Base-by-base conservation (phyloP, 2,888 invertebrate genomes). In the Acrobasis repandana region DNA sequence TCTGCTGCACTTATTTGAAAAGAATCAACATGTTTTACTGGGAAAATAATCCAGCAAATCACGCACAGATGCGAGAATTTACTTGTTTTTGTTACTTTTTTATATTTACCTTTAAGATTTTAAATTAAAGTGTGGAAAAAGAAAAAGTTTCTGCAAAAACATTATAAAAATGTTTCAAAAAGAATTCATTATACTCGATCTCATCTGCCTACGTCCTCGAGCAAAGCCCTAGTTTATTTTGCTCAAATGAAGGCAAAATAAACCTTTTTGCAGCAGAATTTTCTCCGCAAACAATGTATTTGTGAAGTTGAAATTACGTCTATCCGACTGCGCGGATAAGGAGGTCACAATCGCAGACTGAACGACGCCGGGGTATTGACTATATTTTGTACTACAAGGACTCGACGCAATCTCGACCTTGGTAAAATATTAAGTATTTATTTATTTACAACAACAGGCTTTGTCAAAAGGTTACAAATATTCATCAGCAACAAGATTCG, bases 301-400 rank as follows among this genome's bases (percentile, higher is more conserved):
- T 58, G 58, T 58, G 18, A 58, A 58, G 49, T 49, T 38, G 36
- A 48, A 57, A 57, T 57, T 49, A 58, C 58, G 48, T 58, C 49
- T 49, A 58, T 58, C 58, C 58, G 49, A 52, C 60, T 52, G 52
- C 34, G 60, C 36, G 77, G 76, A 83, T 81, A 84, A 82, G 78
- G 82, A 80, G 86, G 86, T 83, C 84, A 80, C 67, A 70, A 66
- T 73, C 70, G 73, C 77, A 87, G 86, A 87, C 88, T 72, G 69
- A 69, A 67, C 73, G 80, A 71, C 79, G 79, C 77, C 78, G 69
- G 51, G 60, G 62, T 59, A 63, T 51, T 51, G 59, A 59, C 51
- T 51, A 15, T 58, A 56, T 16, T 11, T 20, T 1, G 18, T 54
- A 54, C 54, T 20, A 36, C 1, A 3, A n/a, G 14, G 8, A 54